phyloP scores from a whole-genome alignment of 2,797 vertebrate species.

The Dallia pectoralis region DNA sequence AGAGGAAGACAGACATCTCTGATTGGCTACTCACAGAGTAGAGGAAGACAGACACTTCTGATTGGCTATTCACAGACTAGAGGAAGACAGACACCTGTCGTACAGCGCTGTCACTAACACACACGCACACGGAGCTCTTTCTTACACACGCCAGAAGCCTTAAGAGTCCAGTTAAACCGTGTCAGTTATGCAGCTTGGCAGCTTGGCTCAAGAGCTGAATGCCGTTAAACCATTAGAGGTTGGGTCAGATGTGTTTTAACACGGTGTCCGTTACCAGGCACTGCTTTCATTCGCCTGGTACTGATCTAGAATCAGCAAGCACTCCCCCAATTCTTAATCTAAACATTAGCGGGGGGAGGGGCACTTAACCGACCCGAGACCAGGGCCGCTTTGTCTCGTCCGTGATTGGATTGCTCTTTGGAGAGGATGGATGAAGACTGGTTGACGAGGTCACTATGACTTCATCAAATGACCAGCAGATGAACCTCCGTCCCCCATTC shows the following conservation, averaged over 20 bases:
- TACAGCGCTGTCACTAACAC: neutral
- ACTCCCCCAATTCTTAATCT: neutral
- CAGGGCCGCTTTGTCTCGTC: neutral
- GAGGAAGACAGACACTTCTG: no score
- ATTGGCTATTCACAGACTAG: no score
- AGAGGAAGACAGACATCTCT: no score
- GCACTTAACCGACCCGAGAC: neutral
- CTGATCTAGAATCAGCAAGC: neutral
- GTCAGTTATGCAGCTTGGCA: neutral
- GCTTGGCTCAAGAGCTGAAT: conserved; percentile 16
- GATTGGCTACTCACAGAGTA: no score
- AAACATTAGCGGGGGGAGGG: neutral
- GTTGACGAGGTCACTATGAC: neutral
- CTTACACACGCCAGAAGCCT: neutral
- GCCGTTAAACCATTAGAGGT: conserved; percentile 68
- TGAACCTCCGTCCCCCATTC: neutral
- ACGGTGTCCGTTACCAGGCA: conserved; percentile 66
- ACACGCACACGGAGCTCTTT: neutral
- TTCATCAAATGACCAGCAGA: neutral
- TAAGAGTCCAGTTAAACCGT: neutral
- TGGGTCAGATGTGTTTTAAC: conserved; percentile 49
- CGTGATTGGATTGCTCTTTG: neutral
- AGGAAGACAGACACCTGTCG: neutral
- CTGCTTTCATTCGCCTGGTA: conserved; percentile 67
- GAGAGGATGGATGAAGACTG: neutral